A percentile compares a stretch with the other conserved stretches of the same genome.
Conservation (phyloP, 2,888 invertebrate species). For the Hofmannophila pseudospretella region DNA sequence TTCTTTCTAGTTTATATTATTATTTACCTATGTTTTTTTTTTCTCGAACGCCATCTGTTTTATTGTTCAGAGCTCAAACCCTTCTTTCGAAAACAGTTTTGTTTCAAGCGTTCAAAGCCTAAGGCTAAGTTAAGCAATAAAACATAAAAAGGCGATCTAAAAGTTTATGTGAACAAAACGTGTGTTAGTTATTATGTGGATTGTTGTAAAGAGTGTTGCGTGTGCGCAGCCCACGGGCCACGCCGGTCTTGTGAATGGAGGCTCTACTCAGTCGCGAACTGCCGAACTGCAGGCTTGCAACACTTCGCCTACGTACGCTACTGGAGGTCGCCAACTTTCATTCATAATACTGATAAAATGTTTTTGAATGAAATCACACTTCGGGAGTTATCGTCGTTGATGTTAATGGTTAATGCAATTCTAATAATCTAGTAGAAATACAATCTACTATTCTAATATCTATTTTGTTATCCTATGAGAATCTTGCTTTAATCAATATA, state of each 20-base stretch:
- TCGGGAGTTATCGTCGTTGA: too few relatives aligned
- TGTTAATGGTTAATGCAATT: too few relatives aligned
- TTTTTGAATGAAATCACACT: constrained; percentile 9
- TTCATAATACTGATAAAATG: constrained; percentile 43
- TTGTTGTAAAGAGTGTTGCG: constrained; percentile 41
- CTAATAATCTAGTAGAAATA: too few relatives aligned
- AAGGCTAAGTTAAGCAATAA: constrained; percentile 1
- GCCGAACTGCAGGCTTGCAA: constrained; percentile 40
- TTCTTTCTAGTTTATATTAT: too few relatives aligned
- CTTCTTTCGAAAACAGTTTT: too few relatives aligned
- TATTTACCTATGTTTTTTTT: too few relatives aligned
- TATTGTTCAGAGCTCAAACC: too few relatives aligned
- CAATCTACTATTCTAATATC: too few relatives aligned
- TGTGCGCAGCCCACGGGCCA: constrained; percentile 44
- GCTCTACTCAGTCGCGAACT: constrained; percentile 17
- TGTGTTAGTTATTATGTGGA: constrained; percentile 32
- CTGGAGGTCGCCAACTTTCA: constrained; percentile 75
- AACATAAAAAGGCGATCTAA: constrained; percentile 5
- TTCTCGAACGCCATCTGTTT: too few relatives aligned
- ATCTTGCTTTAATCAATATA: too few relatives aligned
- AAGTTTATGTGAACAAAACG: constrained; percentile 14
- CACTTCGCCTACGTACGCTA: constrained; percentile 64
- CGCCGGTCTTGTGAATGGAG: constrained; percentile 57
- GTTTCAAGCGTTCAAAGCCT: neutral
- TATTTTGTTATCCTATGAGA: too few relatives aligned